Conservation (phyloP, 1,140 invertebrate species). For the Aphelenchoides avenae region DNA sequence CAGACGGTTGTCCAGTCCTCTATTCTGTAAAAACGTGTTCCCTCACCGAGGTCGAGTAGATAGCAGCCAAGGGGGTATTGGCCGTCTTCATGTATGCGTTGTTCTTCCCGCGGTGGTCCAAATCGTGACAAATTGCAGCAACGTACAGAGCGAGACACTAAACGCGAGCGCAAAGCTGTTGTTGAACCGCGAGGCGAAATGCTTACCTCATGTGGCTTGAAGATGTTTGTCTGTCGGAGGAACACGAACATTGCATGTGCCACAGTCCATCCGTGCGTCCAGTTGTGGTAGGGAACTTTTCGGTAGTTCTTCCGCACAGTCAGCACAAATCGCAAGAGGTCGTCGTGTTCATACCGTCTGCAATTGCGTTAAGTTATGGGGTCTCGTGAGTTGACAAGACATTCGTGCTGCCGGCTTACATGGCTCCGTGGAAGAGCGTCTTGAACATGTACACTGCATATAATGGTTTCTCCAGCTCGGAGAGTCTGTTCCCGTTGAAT, state of each 20-base stretch:
- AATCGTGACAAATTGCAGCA: slow-evolving; percentile 89
- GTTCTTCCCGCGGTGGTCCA: slow-evolving; percentile 89
- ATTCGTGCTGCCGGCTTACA: slow-evolving; percentile 57
- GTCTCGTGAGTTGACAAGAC: too few relatives aligned
- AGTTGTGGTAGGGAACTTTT: slow-evolving; percentile 73
- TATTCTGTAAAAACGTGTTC: too few relatives aligned
- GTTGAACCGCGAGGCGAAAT: neutral
- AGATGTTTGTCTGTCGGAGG: slow-evolving; percentile 66
- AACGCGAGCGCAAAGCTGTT: slow-evolving; percentile 58
- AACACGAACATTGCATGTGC: slow-evolving; percentile 77
- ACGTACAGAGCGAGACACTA: slow-evolving; percentile 88
- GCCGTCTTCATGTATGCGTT: slow-evolving; percentile 79
- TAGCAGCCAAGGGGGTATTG: slow-evolving; percentile 73
- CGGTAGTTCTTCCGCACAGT: slow-evolving; percentile 79
- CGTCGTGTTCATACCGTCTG: slow-evolving; percentile 62
- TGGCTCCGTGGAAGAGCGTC: slow-evolving; percentile 68
- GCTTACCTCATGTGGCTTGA: slow-evolving; percentile 58
- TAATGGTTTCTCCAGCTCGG: slow-evolving; percentile 69
- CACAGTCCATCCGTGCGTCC: slow-evolving; percentile 78
- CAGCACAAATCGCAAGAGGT: slow-evolving; percentile 70
- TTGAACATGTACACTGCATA: slow-evolving; percentile 74
- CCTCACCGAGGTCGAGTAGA: slow-evolving; percentile 77
- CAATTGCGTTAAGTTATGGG: too few relatives aligned
- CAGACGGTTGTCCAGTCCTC: too few relatives aligned
- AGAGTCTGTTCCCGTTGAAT: slow-evolving; percentile 70